These are phyloP conservation scores for Enteromius viviparus DNA, from an alignment of 2,797 vertebrate species.

Conservation along the genomic window DNA sequence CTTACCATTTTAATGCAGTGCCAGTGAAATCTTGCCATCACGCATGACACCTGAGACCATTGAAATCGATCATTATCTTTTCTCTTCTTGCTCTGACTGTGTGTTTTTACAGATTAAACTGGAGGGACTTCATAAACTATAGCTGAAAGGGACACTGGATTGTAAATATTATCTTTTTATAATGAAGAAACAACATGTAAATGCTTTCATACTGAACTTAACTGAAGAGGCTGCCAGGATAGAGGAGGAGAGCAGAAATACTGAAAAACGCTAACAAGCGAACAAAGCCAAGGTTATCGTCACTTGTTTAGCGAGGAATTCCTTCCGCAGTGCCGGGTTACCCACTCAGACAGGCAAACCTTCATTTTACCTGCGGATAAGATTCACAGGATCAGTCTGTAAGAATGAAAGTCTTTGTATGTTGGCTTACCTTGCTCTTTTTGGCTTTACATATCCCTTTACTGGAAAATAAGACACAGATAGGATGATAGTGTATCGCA, in stretches of 20 bases:
- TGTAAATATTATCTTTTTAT: conserved; percentile 67
- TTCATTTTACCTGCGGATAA: conserved; percentile 62
- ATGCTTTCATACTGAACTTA: conserved; percentile 56
- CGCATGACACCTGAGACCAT: conserved; percentile 55
- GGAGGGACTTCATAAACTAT: conserved; percentile 65
- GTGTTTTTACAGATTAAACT: conserved; percentile 67
- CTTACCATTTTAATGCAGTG: conserved; percentile 70
- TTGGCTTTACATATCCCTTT: conserved; percentile 70
- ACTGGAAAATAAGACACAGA: conserved; percentile 44
- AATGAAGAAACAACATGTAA: conserved; percentile 32
- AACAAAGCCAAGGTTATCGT: conserved; percentile 59
- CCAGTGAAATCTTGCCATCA: conserved; percentile 60
- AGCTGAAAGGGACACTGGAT: conserved; percentile 77
- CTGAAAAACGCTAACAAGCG: conserved; percentile 31
- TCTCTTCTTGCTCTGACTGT: conserved; percentile 46
- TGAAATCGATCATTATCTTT: conserved; percentile 58
- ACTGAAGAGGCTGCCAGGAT: conserved; percentile 13
- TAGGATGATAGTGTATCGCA: conserved; percentile 35
- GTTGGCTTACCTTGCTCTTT: conserved; percentile 48
- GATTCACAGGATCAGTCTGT: conserved; percentile 60
- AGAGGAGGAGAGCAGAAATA: conserved; percentile 20
- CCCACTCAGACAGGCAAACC: conserved; percentile 59
- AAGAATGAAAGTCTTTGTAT: conserved; percentile 75
- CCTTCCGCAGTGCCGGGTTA: conserved; percentile 71
- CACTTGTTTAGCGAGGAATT: conserved; percentile 67